These are phyloP conservation scores for Tragopan temminckii DNA, from an alignment of 2,797 vertebrate genomes.

Conservation along the genomic window DNA sequence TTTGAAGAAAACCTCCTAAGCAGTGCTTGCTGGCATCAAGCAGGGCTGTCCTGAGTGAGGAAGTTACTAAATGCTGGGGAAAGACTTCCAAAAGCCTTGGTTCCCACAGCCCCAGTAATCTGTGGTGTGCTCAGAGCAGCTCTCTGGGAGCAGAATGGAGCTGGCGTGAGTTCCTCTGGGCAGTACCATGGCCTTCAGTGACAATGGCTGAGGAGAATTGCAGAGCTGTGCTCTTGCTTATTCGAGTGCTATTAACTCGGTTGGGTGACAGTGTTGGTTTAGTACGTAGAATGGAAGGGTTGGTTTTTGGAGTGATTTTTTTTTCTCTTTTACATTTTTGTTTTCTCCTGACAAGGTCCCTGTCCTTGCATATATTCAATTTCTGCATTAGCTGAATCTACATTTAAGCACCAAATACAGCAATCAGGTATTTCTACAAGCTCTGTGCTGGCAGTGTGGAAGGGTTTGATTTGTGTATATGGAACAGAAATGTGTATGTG, in stretches of 20 bases:
- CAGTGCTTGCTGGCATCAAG: not conserved
- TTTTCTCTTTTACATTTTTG: not conserved
- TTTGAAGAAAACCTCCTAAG: not conserved
- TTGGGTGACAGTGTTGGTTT: not conserved
- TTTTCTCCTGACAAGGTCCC: not conserved
- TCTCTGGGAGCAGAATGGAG: not conserved
- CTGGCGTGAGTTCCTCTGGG: not conserved
- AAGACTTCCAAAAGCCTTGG: not conserved
- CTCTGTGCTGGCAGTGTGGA: not conserved
- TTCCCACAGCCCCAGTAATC: not conserved
- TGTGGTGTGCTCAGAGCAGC: fast-evolving
- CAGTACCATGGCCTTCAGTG: not conserved
- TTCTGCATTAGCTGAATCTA: conserved; percentile 4
- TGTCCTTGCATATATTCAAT: not conserved
- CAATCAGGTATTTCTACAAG: not conserved
- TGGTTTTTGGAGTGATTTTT: not conserved
- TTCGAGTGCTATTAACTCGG: not conserved
- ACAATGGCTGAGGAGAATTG: not conserved
- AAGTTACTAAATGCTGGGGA: not conserved
- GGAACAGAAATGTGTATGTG: not conserved
- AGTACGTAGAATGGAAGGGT: not conserved
- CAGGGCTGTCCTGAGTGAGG: not conserved
- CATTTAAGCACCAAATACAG: not conserved
- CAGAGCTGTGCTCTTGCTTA: not conserved
- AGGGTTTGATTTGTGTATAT: not conserved